Evolutionary conservation across 2,888 invertebrate genomes (phyloP), one percentile per base, ranked within the genome.

Genomic region (Thera obeliscata): DNA sequence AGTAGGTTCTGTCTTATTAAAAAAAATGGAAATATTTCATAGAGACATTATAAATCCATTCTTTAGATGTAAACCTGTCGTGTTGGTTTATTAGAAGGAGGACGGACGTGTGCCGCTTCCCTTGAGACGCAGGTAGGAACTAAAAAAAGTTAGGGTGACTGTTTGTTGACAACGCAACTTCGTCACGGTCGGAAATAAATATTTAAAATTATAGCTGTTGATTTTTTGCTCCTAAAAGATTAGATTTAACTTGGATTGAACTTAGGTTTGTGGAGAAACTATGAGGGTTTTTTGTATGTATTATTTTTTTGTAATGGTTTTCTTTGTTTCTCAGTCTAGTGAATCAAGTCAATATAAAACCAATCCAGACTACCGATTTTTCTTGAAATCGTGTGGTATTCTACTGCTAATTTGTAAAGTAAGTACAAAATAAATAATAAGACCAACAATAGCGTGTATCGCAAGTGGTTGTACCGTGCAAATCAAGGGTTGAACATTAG

Each of bases 121-220:
- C 80, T 58, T 50, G 80, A 76, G 82, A 72, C 69, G 80, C 88
- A 88, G 89, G 87, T 87, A 88, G 78, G 71, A 64, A 77, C 68
- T 72, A 87, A 88, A 89, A 89, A 87, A 86, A 78, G 66, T 75
- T 78, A 89, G 89, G 88, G 66, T 75, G 58, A n/a, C 35, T 90
- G 90, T 87, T 85, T 90, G 90, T 91, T 91, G 91, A 90, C 89
- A 88, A 81, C 78, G 76, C 81, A 77, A 81, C 77, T 84, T 85
- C 81, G 87, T 85, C 85, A 87, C 77, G 86, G 81, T 82, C 77
- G 74, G 76, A 79, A 69, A 73, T 70, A 67, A 69, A 69, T 70
- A 69, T 73, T 74, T 46, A 64, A 61, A 52, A 71, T 63, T 62
- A 41, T 64, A 59, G 46, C 60, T 66, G 58, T 70, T 59, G 60